Base-by-base conservation (phyloP, 2,113 vertebrate species). In the Rhinolophus sinicus region DNA sequence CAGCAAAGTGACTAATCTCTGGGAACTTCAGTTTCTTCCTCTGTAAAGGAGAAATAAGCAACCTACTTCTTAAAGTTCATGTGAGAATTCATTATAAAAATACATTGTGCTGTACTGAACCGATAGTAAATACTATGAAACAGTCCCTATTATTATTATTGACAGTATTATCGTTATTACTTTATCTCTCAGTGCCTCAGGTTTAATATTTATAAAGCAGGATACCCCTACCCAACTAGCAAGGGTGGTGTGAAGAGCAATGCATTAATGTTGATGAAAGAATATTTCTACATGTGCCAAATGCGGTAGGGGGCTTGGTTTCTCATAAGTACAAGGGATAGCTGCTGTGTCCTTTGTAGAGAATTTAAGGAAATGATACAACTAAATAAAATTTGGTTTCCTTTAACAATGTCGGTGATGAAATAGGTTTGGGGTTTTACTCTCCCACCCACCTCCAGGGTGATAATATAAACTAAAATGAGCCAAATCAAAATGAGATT, bases 151-250 rank as follows among this genome's bases (percentile, higher is more conserved):
- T 15, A 33, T 26, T 77, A 47, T 13, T n/a, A 35, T 24, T 70
- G 28, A 10, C 62, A 60, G 1, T n/a, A 77, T 58, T n/a, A 47
- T 44, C 11, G 62, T 73, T 0, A 44, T 44, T 52, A 62, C 1
- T 87, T 58, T 56, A 28, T 77, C 44, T 90, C 26, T 82, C 33
- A 19, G 7, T 75, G 21, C 33, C 9, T 54, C 12, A 26, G 26
- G 70, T 96, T 81, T 84, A 85, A 50, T 64, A 86, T 91, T 75
- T 44, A 44, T 40, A 84, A 69, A 78, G 62, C 2, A 78, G 15
- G 58, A 65, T 52, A 72, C 18, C 2, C 9, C 38, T 81, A 33
- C 11, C 28, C 64, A 54, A 56, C 14, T 52, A 86, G 22, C 22
- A 91, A 40, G 21, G 2, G 44, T 65, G 10, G 24, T 33, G 2